Conservation (phyloP, 2,888 invertebrate genomes). For the Tanytarsus gracilentus region DNA sequence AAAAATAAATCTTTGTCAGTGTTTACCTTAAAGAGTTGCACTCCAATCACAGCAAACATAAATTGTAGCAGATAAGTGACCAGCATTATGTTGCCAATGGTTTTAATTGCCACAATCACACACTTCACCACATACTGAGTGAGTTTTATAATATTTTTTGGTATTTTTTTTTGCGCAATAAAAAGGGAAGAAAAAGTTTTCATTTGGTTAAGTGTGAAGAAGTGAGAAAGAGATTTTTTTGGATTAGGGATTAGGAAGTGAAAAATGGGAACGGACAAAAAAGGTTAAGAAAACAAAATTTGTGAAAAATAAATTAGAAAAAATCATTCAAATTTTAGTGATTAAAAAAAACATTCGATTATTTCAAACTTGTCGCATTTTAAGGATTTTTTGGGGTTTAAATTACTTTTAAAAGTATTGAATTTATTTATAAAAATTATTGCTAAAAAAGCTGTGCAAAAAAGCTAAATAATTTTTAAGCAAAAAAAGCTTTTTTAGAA, state of each 20-base stretch:
- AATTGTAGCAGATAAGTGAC: conserved; percentile 99
- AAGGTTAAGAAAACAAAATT: neutral
- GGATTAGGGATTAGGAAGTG: no score
- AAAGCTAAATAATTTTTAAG: no score
- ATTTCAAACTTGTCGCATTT: no score
- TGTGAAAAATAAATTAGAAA: neutral
- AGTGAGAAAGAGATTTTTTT: no score
- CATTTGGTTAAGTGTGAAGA: no score
- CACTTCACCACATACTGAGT: conserved; percentile 98
- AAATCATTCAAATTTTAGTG: no score
- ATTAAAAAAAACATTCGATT: no score
- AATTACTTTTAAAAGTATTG: no score
- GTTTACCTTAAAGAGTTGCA: conserved; percentile 87
- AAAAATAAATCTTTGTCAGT: neutral
- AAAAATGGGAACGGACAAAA: neutral
- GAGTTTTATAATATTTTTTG: conserved; percentile 34
- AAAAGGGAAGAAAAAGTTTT: conserved; percentile 33
- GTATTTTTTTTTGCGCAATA: conserved; percentile 34
- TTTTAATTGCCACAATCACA: conserved; percentile 98
- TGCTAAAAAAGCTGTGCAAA: no score
- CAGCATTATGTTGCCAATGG: conserved; percentile 99
- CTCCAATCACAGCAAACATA: conserved; percentile 99
- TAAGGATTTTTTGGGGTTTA: no score
- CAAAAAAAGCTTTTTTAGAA: no score
- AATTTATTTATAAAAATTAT: no score